These are phyloP conservation scores for Drosophila pallidifrons DNA, from an alignment of 1,140 invertebrate species.

Conservation along the genomic window DNA sequence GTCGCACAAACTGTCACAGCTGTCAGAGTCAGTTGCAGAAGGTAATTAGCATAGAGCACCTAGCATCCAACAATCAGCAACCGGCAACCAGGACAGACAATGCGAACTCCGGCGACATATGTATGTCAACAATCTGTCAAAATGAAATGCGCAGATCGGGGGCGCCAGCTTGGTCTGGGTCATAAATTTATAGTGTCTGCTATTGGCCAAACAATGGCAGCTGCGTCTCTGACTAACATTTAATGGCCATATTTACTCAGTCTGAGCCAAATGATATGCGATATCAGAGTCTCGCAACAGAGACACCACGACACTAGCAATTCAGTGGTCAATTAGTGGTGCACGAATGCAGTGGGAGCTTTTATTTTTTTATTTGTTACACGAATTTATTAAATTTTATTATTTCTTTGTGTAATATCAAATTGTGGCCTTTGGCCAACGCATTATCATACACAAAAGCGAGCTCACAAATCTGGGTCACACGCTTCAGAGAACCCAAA, in stretches of 20 bases:
- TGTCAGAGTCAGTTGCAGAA: slow-evolving; percentile 61
- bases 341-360: slow-evolving; percentile 59
- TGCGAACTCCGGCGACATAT: slow-evolving; percentile 60
- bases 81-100: slow-evolving; percentile 4
- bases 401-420: slow-evolving; percentile 45
- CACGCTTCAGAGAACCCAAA: slow-evolving; percentile 42
- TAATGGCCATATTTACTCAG: slow-evolving; percentile 45
- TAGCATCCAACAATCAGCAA: neutral
- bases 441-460: slow-evolving; percentile 60
- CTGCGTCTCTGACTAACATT: slow-evolving; percentile 17
- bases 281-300: slow-evolving; percentile 42
- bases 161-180: slow-evolving; percentile 29
- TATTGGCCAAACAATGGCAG: slow-evolving; percentile 43
- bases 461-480: slow-evolving; percentile 61
- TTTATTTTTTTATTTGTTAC: slow-evolving; percentile 25
- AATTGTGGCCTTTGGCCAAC: slow-evolving; percentile 52
- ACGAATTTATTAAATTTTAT: slow-evolving; percentile 28
- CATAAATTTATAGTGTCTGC: slow-evolving; percentile 59
- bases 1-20: slow-evolving; percentile 57
- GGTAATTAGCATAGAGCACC: slow-evolving; percentile 68
- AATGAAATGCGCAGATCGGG: slow-evolving; percentile 46
- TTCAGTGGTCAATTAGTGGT: slow-evolving; percentile 59
- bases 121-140: slow-evolving; percentile 78
- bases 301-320: neutral
- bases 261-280: slow-evolving; percentile 55